Conservation (phyloP, 1,140 invertebrate genomes). For the Drosophila arawakana region DNA sequence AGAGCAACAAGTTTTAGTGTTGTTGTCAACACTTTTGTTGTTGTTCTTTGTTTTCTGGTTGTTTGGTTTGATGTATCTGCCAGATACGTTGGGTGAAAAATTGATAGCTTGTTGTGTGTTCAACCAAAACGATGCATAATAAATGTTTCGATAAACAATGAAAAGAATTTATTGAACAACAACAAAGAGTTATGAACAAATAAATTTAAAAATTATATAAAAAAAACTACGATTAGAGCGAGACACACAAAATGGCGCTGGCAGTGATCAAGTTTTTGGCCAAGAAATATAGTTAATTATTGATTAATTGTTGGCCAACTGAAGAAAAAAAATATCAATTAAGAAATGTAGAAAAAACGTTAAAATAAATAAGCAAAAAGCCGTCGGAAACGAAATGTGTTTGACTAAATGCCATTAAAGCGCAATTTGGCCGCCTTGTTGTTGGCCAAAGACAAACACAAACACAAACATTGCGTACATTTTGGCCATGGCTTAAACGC, state of each 20-base stretch:
- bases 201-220: neutral
- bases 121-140: constrained; percentile 79
- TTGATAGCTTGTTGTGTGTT: constrained; percentile 72
- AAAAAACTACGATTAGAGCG: constrained; percentile 11
- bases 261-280: too few relatives aligned
- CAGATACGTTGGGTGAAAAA: constrained; percentile 75
- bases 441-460: constrained; percentile 66
- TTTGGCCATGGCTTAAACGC: constrained; percentile 47
- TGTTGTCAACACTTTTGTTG: constrained; percentile 30
- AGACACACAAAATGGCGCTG: constrained; percentile 16
- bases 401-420: constrained; percentile 71
- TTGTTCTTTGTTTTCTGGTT: constrained; percentile 15
- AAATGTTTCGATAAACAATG: constrained; percentile 77
- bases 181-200: constrained; percentile 18
- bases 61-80: constrained; percentile 74
- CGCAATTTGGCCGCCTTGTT: constrained; percentile 60
- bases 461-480: constrained; percentile 57
- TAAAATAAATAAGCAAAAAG: constrained; percentile 45
- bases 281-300: neutral
- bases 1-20: constrained; percentile 53
- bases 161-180: constrained; percentile 72
- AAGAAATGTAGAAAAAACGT: constrained; percentile 29
- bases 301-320: constrained; percentile 10
- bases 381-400: constrained; percentile 35
- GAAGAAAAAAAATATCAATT: constrained; percentile 22